phyloP scores from a whole-genome alignment of 2,888 invertebrate species.

The Linyphia triangularis region DNA sequence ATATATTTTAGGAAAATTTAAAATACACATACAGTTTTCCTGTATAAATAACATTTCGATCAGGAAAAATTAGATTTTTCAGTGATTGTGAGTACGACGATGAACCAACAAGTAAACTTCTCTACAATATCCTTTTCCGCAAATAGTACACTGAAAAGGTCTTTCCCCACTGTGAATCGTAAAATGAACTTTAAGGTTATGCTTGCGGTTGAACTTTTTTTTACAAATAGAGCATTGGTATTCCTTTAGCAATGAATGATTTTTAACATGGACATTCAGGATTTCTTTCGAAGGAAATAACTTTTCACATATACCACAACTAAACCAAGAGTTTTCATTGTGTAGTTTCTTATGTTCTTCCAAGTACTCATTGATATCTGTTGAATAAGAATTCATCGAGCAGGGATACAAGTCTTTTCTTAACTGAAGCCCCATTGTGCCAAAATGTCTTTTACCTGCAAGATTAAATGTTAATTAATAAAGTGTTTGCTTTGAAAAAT shows the following conservation, averaged over 20 bases:
- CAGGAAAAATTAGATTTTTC: no score
- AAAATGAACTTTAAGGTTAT: constrained; percentile 32
- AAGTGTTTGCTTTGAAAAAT: no score
- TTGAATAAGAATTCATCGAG: no score
- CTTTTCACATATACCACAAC: background rate
- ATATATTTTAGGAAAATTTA: no score
- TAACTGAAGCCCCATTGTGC: background rate
- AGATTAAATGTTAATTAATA: no score
- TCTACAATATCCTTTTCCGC: constrained; percentile 13
- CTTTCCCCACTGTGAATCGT: constrained; percentile 22
- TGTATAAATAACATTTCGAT: no score
- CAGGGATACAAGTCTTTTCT: no score
- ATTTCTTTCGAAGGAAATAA: background rate
- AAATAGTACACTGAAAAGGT: constrained; percentile 22
- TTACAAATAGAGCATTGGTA: background rate
- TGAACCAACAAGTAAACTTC: no score
- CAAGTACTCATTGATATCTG: background rate
- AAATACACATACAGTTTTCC: no score
- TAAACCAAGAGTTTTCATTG: background rate
- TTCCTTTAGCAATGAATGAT: background rate
- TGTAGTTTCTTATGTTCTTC: no score
- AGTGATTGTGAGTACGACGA: no score
- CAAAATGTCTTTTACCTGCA: background rate
- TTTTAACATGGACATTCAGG: background rate
- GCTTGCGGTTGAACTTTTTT: constrained; percentile 21